These are phyloP conservation scores for Caligus rogercresseyi DNA, from an alignment of 1,140 invertebrate genomes.

Conservation along the genomic window DNA sequence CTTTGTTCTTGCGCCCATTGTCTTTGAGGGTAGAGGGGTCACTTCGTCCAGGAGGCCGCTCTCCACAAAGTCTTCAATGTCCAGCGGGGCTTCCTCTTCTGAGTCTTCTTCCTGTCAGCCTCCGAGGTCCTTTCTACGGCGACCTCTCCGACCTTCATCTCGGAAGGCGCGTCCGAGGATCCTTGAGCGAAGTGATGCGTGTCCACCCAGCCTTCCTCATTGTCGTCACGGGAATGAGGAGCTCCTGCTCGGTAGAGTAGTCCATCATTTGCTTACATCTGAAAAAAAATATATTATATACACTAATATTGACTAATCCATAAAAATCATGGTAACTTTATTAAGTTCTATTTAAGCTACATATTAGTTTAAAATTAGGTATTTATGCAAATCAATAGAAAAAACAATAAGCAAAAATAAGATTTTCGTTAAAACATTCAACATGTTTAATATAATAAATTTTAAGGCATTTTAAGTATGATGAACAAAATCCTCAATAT, in stretches of 20 bases:
- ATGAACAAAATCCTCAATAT: too few relatives aligned
- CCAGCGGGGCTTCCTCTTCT: constrained; percentile 41
- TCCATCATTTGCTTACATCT: constrained; percentile 49
- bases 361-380: too few relatives aligned
- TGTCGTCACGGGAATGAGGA: constrained; percentile 67
- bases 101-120: constrained; percentile 94
- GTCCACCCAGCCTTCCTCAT: constrained; percentile 91
- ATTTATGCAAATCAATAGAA: too few relatives aligned
- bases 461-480: too few relatives aligned
- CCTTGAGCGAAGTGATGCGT: constrained; percentile 75
- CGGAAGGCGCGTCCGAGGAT: constrained; percentile 22
- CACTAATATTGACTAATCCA: constrained; percentile 28
- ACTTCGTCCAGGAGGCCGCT: constrained; percentile 76
- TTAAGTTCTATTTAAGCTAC: not conserved
- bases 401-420: too few relatives aligned
- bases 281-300: constrained; percentile 24
- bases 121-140: constrained; percentile 45
- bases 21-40: constrained; percentile 37
- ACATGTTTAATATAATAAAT: too few relatives aligned
- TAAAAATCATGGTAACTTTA: constrained; percentile 26
- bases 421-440: too few relatives aligned
- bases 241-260: constrained; percentile 64
- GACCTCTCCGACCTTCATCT: constrained; percentile 21
- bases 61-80: constrained; percentile 13
- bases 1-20: not conserved